phyloP scores from a whole-genome alignment of 2,797 vertebrate species.

The Rhinichthys osculus region DNA sequence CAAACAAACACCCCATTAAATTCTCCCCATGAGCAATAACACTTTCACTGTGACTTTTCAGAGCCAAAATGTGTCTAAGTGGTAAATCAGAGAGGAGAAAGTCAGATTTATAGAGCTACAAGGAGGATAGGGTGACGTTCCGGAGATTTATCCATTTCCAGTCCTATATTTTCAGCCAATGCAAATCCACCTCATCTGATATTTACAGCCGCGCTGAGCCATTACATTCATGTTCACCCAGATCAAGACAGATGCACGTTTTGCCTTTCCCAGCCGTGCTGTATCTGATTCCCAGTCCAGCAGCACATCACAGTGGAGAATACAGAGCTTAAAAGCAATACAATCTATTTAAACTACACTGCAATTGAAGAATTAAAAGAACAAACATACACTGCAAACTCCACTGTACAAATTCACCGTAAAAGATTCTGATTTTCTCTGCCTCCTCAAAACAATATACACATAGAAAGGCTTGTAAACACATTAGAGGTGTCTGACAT shows the following conservation, averaged over 20 bases:
- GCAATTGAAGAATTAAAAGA: not conserved
- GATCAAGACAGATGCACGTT: not conserved
- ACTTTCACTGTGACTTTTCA: not conserved
- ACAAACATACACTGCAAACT: not conserved
- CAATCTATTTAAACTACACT: not conserved
- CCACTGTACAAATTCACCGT: not conserved
- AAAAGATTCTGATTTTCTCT: not conserved
- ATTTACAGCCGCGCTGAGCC: conserved; percentile 57
- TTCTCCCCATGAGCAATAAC: not conserved
- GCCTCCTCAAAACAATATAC: not conserved
- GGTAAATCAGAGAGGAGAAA: conserved; percentile 39
- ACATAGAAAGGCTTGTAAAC: not conserved
- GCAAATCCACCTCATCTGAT: conserved; percentile 56
- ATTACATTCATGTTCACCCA: conserved; percentile 12
- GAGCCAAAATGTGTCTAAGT: conserved; percentile 22
- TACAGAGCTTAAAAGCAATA: not conserved
- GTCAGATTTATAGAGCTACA: conserved; percentile 44
- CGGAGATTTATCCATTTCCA: conserved; percentile 42
- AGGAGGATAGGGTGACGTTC: conserved; percentile 8
- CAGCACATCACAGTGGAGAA: not conserved
- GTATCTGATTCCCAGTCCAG: not conserved
- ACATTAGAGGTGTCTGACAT: not conserved
- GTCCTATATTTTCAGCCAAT: conserved; percentile 43
- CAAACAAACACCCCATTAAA: conserved; percentile 50
- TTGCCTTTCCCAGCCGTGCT: not conserved